Conservation (phyloP, 2,113 vertebrate species). For the Oncorhynchus nerka region DNA sequence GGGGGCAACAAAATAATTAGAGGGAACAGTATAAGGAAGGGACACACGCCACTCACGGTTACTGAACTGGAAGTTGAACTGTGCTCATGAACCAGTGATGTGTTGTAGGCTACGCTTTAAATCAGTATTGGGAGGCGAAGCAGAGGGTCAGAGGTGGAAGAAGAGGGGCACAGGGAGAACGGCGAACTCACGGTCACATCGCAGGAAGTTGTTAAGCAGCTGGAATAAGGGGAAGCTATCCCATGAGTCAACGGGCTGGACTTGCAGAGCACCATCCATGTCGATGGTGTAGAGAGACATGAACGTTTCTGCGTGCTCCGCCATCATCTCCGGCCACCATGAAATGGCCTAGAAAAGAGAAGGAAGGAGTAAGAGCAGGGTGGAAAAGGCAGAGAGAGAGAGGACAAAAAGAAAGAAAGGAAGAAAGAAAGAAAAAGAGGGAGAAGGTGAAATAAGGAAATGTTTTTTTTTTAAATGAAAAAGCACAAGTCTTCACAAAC, state of each 20-base stretch:
- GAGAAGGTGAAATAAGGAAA: not conserved
- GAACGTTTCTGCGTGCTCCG: constrained; percentile 91
- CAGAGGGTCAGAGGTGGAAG: not conserved
- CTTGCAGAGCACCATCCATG: constrained; percentile 86
- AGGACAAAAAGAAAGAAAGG: not conserved
- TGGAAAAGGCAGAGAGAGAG: not conserved
- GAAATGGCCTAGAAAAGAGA: constrained; percentile 81
- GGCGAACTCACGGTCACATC: constrained; percentile 83
- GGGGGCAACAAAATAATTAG: not conserved
- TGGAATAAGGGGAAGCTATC: constrained; percentile 96
- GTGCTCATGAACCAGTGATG: too few relatives aligned
- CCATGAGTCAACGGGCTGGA: constrained; percentile 90
- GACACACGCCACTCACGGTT: too few relatives aligned
- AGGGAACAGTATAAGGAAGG: too few relatives aligned
- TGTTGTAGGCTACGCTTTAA: too few relatives aligned
- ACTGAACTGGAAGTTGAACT: too few relatives aligned
- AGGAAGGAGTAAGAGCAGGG: not conserved
- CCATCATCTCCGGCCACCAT: constrained; percentile 92
- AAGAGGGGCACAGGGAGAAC: not conserved
- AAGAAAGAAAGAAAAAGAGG: not conserved
- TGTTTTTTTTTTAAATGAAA: not conserved
- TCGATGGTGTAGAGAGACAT: constrained; percentile 89
- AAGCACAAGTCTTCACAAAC: not conserved
- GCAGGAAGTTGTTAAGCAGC: constrained; percentile 91
- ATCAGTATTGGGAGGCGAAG: too few relatives aligned